phyloP scores from a whole-genome alignment of 2,888 invertebrate species.

The Leptodirus hochenwartii region DNA sequence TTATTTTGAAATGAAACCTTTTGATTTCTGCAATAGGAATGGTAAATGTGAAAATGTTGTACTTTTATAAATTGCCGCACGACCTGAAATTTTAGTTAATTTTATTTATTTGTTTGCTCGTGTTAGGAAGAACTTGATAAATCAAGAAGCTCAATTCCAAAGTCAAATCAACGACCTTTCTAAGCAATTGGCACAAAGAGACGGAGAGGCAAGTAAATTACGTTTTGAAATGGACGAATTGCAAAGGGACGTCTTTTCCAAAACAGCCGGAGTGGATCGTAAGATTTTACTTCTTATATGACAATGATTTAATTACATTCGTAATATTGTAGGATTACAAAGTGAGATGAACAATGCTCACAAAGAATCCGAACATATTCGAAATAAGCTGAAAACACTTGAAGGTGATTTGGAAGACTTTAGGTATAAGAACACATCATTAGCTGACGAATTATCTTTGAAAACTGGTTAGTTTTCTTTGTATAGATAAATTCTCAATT shows the following conservation, averaged over 20 bases:
- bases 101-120: constrained; percentile 10
- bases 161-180: constrained; percentile 38
- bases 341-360: constrained; percentile 43
- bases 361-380: constrained; percentile 44
- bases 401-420: constrained; percentile 41
- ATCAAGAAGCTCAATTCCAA: constrained; percentile 41
- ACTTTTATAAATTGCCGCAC: background rate
- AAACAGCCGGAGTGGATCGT: constrained; percentile 44
- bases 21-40: too few species aligned
- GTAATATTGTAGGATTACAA: constrained; percentile 34
- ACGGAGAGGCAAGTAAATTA: constrained; percentile 36
- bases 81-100: constrained; percentile 1
- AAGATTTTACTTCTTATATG: constrained; percentile 28
- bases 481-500: constrained; percentile 5
- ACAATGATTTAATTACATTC: constrained; percentile 13
- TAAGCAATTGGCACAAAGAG: constrained; percentile 34
- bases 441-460: constrained; percentile 36
- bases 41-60: too few species aligned
- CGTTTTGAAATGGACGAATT: constrained; percentile 36
- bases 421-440: constrained; percentile 36
- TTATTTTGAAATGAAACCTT: too few species aligned
- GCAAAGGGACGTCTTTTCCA: constrained; percentile 39
- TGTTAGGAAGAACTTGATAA: constrained; percentile 42
- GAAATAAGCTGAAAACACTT: constrained; percentile 37
- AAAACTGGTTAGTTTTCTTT: constrained; percentile 30